These are phyloP conservation scores for Panthera leo DNA, from an alignment of 2,113 vertebrate species.

Conservation along the genomic window DNA sequence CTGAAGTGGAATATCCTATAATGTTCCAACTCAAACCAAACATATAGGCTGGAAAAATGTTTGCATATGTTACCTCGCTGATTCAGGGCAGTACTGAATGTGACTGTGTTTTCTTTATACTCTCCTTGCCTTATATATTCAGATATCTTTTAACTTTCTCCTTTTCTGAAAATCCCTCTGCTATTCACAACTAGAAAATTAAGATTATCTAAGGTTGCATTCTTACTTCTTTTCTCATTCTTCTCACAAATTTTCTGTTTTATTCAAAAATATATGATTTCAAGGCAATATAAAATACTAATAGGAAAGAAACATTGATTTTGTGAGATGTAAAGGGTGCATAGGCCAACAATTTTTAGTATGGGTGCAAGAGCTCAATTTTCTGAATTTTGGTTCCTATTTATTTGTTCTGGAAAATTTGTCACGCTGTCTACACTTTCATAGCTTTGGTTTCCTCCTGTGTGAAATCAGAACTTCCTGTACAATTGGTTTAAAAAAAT, in stretches of 20 bases:
- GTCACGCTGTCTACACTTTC: background rate
- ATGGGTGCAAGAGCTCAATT: background rate
- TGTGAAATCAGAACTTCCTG: background rate
- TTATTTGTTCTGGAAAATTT: background rate
- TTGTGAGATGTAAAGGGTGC: background rate
- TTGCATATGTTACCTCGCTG: background rate
- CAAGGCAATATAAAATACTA: background rate
- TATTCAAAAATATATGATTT: background rate
- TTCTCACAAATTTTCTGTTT: background rate
- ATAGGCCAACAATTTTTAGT: background rate
- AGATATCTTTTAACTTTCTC: background rate
- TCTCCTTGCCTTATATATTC: background rate
- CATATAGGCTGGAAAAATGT: background rate
- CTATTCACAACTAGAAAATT: background rate
- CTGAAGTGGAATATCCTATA: background rate
- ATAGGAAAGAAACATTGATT: background rate
- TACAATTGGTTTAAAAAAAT: background rate
- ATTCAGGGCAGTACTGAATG: background rate
- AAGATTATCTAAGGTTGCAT: background rate
- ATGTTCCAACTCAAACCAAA: background rate
- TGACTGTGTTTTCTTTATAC: background rate
- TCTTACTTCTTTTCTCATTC: background rate
- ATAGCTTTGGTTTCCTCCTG: background rate
- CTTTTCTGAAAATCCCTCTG: background rate
- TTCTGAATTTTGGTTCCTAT: background rate